Conservation (phyloP, 1,140 invertebrate genomes). For the Oncopeltus fasciatus region DNA sequence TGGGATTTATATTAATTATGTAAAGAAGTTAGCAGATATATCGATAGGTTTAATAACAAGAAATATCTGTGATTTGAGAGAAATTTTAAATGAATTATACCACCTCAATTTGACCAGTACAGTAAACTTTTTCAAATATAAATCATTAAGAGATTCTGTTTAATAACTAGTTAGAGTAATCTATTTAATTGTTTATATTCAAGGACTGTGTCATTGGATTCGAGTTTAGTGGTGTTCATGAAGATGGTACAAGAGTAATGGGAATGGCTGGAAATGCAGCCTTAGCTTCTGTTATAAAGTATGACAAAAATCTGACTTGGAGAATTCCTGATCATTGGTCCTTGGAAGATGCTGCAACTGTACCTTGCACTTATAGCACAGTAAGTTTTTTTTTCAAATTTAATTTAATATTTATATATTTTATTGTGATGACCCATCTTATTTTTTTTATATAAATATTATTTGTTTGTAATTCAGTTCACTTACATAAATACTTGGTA, state of each 20-base stretch:
- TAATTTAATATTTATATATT: too few species aligned
- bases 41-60: too few species aligned
- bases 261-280: slow-evolving; percentile 42
- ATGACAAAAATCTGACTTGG: slow-evolving; percentile 52
- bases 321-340: slow-evolving; percentile 66
- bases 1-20: too few species aligned
- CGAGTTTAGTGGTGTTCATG: slow-evolving; percentile 48
- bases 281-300: slow-evolving; percentile 42
- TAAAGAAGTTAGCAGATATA: too few species aligned
- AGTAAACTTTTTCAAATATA: too few species aligned
- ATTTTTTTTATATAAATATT: too few species aligned
- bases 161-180: neutral
- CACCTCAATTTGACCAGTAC: too few species aligned
- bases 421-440: too few species aligned
- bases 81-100: too few species aligned
- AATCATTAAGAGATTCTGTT: neutral
- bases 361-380: slow-evolving; percentile 74
- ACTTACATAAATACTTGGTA: too few species aligned
- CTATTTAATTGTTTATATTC: neutral
- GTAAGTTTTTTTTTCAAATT: slow-evolving; percentile 33
- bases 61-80: too few species aligned
- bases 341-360: slow-evolving; percentile 72
- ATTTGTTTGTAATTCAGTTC: too few species aligned
- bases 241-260: slow-evolving; percentile 48
- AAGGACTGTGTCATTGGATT: slow-evolving; percentile 52